Evolutionary conservation across 2,797 vertebrate species (phyloP).

Genomic region (Gymnoscopelus braueri): DNA sequence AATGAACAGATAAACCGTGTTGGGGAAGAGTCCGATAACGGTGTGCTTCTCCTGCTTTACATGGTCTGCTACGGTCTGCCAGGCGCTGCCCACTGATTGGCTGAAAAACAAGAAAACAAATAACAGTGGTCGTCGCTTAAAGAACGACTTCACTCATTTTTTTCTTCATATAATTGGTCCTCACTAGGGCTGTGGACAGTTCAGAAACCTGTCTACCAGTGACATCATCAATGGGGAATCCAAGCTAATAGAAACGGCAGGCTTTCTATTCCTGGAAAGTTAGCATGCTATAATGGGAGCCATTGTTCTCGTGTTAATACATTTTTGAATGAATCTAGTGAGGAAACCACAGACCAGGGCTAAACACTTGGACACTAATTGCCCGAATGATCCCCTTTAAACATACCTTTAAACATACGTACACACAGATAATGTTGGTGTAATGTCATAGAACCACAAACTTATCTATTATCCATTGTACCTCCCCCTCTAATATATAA

Average conservation of each 20-base stretch:
- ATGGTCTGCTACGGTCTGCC: conserved; percentile 90
- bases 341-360: conserved; percentile 26
- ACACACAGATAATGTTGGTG: conserved; percentile 45
- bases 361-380: conserved; percentile 16
- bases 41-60: conserved; percentile 91
- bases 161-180: conserved; percentile 13
- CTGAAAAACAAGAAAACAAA: conserved; percentile 65
- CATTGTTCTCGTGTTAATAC: no score
- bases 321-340: conserved; percentile 27
- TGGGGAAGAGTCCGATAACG: conserved; percentile 85
- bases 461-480: conserved; percentile 35
- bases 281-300: no score
- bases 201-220: conserved; percentile 5
- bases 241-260: no score
- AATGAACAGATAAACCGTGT: conserved; percentile 93
- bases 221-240: no score
- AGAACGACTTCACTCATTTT: conserved; percentile 19
- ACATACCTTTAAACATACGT: conserved; percentile 47
- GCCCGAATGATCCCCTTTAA: conserved; percentile 51
- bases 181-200: not conserved
- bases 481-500: conserved; percentile 31
- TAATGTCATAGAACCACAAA: conserved; percentile 50
- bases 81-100: conserved; percentile 89
- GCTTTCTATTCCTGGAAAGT: no score
- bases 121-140: not conserved